phyloP scores from a whole-genome alignment of 2,113 vertebrate genomes.

The Turdus rufiventris region DNA sequence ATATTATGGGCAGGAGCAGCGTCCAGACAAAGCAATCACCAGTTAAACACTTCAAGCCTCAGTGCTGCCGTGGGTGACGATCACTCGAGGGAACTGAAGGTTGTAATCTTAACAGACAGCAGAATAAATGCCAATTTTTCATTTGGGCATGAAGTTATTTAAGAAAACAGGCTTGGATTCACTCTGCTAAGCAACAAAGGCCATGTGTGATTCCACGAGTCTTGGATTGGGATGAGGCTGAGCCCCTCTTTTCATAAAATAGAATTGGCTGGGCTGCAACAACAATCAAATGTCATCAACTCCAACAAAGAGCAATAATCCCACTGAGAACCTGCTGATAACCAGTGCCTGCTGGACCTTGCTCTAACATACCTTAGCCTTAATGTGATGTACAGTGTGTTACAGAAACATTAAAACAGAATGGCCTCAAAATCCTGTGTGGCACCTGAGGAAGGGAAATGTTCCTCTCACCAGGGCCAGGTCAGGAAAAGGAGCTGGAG shows the following conservation, averaged over 20 bases:
- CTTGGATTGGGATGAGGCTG: background rate
- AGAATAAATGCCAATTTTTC: slow-evolving; percentile 3
- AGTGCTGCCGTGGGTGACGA: background rate
- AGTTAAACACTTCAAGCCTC: background rate
- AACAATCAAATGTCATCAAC: background rate
- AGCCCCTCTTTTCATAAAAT: background rate
- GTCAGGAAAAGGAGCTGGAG: background rate
- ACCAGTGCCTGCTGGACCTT: background rate
- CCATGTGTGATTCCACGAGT: background rate
- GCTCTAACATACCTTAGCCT: background rate
- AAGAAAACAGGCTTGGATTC: background rate
- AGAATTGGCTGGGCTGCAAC: background rate
- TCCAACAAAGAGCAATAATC: background rate
- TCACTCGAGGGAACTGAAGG: background rate
- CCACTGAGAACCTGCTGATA: background rate
- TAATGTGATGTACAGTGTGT: background rate
- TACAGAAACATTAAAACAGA: background rate
- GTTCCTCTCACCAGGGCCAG: background rate
- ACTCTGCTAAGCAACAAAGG: slow-evolving; percentile 7
- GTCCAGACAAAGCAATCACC: background rate
- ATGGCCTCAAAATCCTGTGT: background rate
- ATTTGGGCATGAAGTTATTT: background rate
- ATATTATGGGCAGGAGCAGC: background rate
- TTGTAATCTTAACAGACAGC: background rate
- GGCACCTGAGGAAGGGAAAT: background rate